Conservation (phyloP, 2,888 invertebrate genomes). For the Steinernema hermaphroditum region DNA sequence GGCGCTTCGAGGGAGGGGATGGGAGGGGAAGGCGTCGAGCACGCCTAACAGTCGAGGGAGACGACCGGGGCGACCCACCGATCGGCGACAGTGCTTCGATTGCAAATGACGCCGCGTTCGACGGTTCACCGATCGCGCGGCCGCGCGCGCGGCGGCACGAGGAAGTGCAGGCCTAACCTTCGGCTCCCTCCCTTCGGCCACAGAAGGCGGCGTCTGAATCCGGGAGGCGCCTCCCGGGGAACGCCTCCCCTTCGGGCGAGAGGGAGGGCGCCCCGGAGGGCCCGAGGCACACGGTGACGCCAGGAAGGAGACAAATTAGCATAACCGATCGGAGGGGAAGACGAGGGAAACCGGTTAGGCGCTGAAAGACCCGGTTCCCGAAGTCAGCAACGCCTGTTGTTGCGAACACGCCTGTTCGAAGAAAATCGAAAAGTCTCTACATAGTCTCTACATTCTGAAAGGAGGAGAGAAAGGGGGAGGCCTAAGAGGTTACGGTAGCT, state of each 20-base stretch:
- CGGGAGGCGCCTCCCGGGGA: background rate
- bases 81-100: conserved; percentile 16
- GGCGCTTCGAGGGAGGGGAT: conserved; percentile 2
- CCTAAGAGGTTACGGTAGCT: no score
- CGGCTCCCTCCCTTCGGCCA: background rate
- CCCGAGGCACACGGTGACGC: background rate
- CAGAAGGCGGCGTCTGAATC: background rate
- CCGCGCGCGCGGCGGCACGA: conserved; percentile 1
- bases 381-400: background rate
- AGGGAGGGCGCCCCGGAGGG: background rate
- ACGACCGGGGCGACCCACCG: conserved; percentile 4
- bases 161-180: background rate
- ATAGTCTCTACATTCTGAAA: no score
- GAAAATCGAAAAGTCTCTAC: no score
- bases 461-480: no score
- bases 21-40: conserved; percentile 1
- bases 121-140: conserved; percentile 5
- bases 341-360: conserved; percentile 7
- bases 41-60: conserved; percentile 22
- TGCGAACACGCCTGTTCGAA: background rate
- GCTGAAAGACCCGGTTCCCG: background rate
- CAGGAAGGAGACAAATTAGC: conserved; percentile 17
- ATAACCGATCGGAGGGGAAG: conserved; percentile 7
- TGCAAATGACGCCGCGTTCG: conserved; percentile 21
- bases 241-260: background rate